phyloP scores from a whole-genome alignment of 2,113 vertebrate species.

The Mastomys natalensis region DNA sequence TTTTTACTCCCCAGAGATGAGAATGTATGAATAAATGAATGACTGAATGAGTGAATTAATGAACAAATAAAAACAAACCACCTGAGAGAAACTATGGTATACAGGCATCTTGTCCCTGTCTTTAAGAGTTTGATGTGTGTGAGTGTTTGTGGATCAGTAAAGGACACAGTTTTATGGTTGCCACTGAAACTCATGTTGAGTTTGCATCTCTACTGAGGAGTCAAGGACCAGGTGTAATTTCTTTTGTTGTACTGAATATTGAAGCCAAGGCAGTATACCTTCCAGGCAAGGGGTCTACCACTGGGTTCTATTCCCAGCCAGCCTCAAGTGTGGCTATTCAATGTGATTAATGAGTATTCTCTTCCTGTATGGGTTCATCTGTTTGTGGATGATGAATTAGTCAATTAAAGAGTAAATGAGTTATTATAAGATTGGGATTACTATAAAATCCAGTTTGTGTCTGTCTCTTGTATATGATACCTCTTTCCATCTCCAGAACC shows the following conservation, averaged over 20 bases:
- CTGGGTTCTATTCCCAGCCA: not conserved
- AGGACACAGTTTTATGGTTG: not conserved
- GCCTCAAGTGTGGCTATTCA: not conserved
- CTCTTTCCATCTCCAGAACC: not conserved
- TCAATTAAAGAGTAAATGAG: not conserved
- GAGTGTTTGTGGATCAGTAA: not conserved
- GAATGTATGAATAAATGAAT: not conserved
- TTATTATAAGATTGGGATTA: not conserved
- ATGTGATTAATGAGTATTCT: not conserved
- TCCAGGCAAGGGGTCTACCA: not conserved
- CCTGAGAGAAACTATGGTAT: not conserved
- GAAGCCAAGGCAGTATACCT: not conserved
- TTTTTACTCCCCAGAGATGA: not conserved
- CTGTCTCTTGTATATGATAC: not conserved
- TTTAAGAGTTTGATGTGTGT: not conserved
- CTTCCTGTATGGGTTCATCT: not conserved
- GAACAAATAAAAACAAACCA: not conserved
- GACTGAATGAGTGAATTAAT: not conserved
- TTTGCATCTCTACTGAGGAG: not conserved
- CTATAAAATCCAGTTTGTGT: not conserved
- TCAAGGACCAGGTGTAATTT: not conserved
- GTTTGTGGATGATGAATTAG: not conserved
- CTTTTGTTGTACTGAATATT: not conserved
- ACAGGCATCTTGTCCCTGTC: not conserved
- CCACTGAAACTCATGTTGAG: not conserved